Percentiles rank a stretch among this genome's conserved stretches.
Evolutionary conservation across 2,797 vertebrate genomes (phyloP).

Genomic region (Gadopsis marmoratus): DNA sequence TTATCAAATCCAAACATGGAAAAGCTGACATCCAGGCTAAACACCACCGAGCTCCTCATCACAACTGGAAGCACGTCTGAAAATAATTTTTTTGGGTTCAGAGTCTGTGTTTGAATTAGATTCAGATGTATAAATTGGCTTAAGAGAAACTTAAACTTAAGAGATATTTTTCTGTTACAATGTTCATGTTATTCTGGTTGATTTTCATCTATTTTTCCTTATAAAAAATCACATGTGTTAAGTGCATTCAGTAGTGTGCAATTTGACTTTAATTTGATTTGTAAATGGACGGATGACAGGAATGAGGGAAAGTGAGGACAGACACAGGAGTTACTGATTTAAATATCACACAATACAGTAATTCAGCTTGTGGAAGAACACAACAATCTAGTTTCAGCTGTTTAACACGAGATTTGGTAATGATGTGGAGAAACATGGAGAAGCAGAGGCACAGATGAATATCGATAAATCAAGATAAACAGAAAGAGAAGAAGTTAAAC

Average conservation of each 20-base stretch:
- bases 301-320: too few species aligned
- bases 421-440: too few species aligned
- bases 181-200: too few species aligned
- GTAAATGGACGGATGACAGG: too few species aligned
- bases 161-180: not conserved
- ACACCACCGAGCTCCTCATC: slow-evolving; percentile 57
- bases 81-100: slow-evolving; percentile 55
- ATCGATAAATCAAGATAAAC: too few species aligned
- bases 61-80: slow-evolving; percentile 33
- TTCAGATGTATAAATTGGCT: not conserved
- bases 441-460: too few species aligned
- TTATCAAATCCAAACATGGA: slow-evolving; percentile 66
- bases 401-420: too few species aligned
- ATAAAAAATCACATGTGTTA: too few species aligned
- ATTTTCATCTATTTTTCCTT: not conserved
- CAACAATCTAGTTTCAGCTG: too few species aligned
- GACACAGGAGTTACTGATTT: not conserved
- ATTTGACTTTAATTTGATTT: not conserved
- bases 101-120: slow-evolving; percentile 47
- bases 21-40: slow-evolving; percentile 58
- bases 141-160: not conserved
- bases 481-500: too few species aligned
- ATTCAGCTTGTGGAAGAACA: too few species aligned
- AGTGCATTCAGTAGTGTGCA: not conserved
- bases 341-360: too few species aligned